phyloP scores from a whole-genome alignment of 2,888 invertebrate species.

The Leucozona laternaria region DNA sequence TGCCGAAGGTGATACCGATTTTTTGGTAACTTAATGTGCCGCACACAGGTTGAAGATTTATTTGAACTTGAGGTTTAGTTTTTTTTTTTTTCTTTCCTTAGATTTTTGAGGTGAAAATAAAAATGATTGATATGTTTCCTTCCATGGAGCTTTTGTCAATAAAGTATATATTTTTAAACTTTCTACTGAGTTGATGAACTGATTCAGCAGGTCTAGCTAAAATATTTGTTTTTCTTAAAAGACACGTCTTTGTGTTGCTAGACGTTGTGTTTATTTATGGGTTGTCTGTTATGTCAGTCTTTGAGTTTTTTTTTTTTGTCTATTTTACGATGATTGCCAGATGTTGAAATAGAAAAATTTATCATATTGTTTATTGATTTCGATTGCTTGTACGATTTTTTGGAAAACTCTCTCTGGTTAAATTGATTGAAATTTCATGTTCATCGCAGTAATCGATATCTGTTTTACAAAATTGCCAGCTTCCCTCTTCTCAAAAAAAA shows the following conservation, averaged over 20 bases:
- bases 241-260: constrained; percentile 18
- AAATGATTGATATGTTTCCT: constrained; percentile 38
- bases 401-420: background rate
- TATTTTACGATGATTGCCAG: constrained; percentile 7
- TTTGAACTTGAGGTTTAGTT: background rate
- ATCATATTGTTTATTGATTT: background rate
- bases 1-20: background rate
- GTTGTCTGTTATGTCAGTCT: constrained; percentile 11
- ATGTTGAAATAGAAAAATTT: background rate
- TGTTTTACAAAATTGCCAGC: background rate
- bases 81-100: background rate
- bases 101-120: background rate
- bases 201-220: background rate
- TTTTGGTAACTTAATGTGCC: background rate
- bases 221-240: constrained; percentile 14
- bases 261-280: constrained; percentile 18
- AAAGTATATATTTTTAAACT: constrained; percentile 12
- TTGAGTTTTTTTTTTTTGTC: background rate
- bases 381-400: background rate
- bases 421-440: constrained; percentile 23
- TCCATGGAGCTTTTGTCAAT: constrained; percentile 6
- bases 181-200: constrained; percentile 14
- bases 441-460: constrained; percentile 1
- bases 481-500: background rate
- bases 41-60: constrained; percentile 18